phyloP scores from a whole-genome alignment of 2,113 vertebrate genomes.

The Gavialis gangeticus region DNA sequence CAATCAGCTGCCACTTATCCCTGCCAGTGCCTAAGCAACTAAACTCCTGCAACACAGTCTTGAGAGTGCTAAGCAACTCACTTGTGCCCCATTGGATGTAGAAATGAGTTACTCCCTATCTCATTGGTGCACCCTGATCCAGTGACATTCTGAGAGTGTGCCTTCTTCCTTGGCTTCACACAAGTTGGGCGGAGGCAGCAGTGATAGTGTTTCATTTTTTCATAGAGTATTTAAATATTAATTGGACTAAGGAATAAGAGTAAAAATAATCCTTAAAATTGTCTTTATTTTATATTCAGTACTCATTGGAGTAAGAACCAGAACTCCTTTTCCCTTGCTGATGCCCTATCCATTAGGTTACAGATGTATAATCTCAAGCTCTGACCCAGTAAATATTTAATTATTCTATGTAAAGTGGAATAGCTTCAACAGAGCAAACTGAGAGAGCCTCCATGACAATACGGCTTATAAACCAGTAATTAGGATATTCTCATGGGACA shows the following conservation, averaged over 20 bases:
- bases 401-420: not conserved
- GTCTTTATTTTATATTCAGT: not conserved
- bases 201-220: not conserved
- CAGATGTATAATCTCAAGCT: not conserved
- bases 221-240: not conserved
- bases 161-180: not conserved
- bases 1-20: not conserved
- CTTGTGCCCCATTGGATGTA: too few relatives aligned
- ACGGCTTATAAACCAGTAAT: too few relatives aligned
- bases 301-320: not conserved
- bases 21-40: not conserved
- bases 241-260: not conserved
- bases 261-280: not conserved
- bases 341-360: not conserved
- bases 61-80: fast-evolving
- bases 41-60: not conserved
- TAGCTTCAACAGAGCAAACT: not conserved
- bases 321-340: not conserved
- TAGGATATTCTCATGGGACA: too few relatives aligned
- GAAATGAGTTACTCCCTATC: too few relatives aligned
- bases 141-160: too few relatives aligned
- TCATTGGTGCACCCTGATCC: too few relatives aligned
- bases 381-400: not conserved
- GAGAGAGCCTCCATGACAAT: not conserved
- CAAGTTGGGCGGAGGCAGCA: not conserved